These are phyloP conservation scores for Gisinianus flammeolus DNA, from an alignment of 2,888 invertebrate genomes.

Conservation along the genomic window DNA sequence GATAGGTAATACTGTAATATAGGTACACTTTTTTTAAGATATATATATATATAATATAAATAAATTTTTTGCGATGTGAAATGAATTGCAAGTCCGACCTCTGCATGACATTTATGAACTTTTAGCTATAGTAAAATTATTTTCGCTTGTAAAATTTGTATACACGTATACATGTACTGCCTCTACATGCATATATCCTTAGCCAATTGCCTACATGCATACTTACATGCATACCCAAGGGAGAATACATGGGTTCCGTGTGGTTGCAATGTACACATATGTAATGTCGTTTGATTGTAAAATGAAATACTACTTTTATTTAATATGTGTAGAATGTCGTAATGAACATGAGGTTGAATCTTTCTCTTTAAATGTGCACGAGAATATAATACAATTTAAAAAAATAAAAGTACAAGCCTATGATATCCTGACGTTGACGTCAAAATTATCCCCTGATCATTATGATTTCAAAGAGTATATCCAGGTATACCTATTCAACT, in stretches of 20 bases:
- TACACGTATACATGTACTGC: background rate
- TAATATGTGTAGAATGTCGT: background rate
- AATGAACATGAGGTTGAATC: background rate
- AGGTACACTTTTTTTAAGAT: too few relatives aligned
- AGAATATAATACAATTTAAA: background rate
- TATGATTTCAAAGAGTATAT: too few relatives aligned
- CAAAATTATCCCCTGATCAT: too few relatives aligned
- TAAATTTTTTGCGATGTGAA: too few relatives aligned
- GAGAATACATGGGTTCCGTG: background rate
- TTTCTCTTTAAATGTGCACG: background rate
- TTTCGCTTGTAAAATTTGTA: background rate
- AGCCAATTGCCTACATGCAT: background rate
- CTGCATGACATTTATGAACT: constrained; percentile 40
- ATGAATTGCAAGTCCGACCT: constrained; percentile 24
- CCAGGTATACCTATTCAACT: too few relatives aligned
- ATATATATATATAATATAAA: too few relatives aligned
- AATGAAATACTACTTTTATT: background rate
- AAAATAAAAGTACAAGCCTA: too few relatives aligned
- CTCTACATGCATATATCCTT: background rate
- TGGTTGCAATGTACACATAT: too few relatives aligned
- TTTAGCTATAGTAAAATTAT: constrained; percentile 16
- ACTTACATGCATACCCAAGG: background rate
- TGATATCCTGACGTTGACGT: too few relatives aligned
- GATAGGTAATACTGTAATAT: too few relatives aligned
- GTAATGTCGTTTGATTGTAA: too few relatives aligned